Evolutionary conservation across 2,888 invertebrate species (phyloP), one percentile per base, ranked within the genome.

Genomic region (Dinocampus coccinellae): DNA sequence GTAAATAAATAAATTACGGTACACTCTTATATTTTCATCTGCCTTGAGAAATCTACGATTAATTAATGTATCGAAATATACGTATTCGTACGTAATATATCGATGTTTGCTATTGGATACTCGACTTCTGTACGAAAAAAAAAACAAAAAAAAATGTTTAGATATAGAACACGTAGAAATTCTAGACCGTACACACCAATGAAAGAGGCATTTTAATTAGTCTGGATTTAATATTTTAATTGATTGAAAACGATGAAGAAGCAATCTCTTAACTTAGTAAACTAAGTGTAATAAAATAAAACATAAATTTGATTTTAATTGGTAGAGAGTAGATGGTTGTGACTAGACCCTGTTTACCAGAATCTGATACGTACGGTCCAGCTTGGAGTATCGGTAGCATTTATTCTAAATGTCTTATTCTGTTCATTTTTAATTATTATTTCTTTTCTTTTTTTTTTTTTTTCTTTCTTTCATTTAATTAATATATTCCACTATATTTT

Each of bases 261-360:
- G 26, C 13, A 53, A 33, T 55, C 16, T 55, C 36, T 53, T 36
- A 36, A 58, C n/a, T 20, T 20, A 39, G 33, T 42, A 22, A 63
- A 42, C 39, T 63, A 69, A 36, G 55, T 63, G 61, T 53, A 69
- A 69, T 34, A 33, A 62, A 29, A 69, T 33, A 39, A 73, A 72
- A 73, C 65, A 67, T 67, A 69, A 36, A 68, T 76, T 76, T 69
- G 73, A 73, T 76, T 73, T 73, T 64, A 75, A 76, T 73, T 69
- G 73, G 75, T 75, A 76, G 74, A 75, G 73, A 78, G 61, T 77
- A n/a, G n/a, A 74, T 77, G 72, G 57, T 72, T 65, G 62, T 82
- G 81, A 82, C 80, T 82, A 82, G 81, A 84, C 80, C 79, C 80
- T 80, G 78, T 78, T 79, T 74, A 76, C 78, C 80, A 82, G 76